Conservation (phyloP, 2,888 invertebrate genomes). For the Protodeltote pygarga region DNA sequence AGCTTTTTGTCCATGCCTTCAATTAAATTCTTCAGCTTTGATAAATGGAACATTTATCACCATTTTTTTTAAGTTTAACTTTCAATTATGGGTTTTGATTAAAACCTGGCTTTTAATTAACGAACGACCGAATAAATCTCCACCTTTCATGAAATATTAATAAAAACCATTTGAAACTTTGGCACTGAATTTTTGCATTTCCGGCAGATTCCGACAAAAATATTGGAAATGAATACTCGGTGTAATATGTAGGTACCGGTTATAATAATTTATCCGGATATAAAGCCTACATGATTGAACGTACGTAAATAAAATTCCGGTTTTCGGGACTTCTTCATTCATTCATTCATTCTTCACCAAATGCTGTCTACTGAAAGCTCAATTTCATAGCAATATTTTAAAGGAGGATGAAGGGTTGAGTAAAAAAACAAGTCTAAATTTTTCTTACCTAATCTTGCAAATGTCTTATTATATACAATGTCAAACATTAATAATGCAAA, state of each 20-base stretch:
- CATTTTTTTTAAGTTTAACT: not conserved
- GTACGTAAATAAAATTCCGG: no score
- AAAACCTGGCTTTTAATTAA: slow-evolving; percentile 26
- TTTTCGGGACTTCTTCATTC: no score
- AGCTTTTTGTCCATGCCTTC: no score
- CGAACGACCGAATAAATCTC: slow-evolving; percentile 15
- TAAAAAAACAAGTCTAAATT: no score
- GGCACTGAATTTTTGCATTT: slow-evolving; percentile 21
- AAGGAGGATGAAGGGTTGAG: no score
- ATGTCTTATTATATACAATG: no score
- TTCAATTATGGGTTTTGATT: not conserved
- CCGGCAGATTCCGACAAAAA: slow-evolving; percentile 16
- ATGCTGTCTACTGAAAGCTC: no score
- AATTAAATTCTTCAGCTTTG: not conserved
- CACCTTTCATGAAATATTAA: slow-evolving; percentile 30
- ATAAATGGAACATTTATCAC: not conserved
- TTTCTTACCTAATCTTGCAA: no score
- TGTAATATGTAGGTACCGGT: slow-evolving; percentile 27
- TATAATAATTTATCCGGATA: slow-evolving; percentile 12
- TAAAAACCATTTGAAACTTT: slow-evolving; percentile 28
- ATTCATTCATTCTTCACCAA: no score
- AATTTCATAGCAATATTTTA: no score
- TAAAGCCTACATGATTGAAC: not conserved
- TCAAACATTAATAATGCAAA: no score
- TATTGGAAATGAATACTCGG: slow-evolving; percentile 41